Base-by-base conservation (phyloP, 2,888 invertebrate genomes). In the Amiota minor region DNA sequence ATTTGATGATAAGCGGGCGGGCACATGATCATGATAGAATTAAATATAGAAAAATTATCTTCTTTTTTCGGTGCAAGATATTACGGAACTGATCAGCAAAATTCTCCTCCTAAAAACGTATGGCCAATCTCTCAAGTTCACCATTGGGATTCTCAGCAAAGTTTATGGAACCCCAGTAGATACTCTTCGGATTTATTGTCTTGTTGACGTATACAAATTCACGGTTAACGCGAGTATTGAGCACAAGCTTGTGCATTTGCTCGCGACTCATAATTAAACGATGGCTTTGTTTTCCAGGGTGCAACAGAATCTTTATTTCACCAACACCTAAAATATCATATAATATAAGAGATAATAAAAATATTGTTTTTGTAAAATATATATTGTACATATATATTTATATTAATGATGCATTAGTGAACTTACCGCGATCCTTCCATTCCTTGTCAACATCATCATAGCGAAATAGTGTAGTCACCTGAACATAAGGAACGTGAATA, bases 241-340 rank as follows among this genome's bases (percentile, higher is more conserved):
- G 91, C 2, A 96, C 95, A 1, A 95, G 91, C 89, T 96, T 96
- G 87, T 94, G 92, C 81, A 94, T 93, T 91, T 97, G 97, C 87
- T 98, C 98, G 71, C 98, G 93, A 64, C 99, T 92, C 90, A 98
- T 91, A 14, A 99, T 90, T 69, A 99, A 89, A 47, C 99, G 93
- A 82, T 94, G 95, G 55, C 94, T 93, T 46, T 93, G 92, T 47
- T 92, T 92, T 9, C 88, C 90, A 0, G 93, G 92, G 88, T 98
- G 95, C 88, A 94, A 92, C 65, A 98, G 90, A 62, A 98, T 91
- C 90, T 98, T 98, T 85, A 98, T 91, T 85, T 97, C 95, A 0
- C 98, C 98, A 55, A 96, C 92, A 2, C 98, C 90, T 90, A 71
- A 0, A 45, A 72, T 69, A 50, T 73, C 59, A 77, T 50, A 69